Evolutionary conservation across 2,888 invertebrate species (phyloP).

Genomic region (Thalpophila matura): DNA sequence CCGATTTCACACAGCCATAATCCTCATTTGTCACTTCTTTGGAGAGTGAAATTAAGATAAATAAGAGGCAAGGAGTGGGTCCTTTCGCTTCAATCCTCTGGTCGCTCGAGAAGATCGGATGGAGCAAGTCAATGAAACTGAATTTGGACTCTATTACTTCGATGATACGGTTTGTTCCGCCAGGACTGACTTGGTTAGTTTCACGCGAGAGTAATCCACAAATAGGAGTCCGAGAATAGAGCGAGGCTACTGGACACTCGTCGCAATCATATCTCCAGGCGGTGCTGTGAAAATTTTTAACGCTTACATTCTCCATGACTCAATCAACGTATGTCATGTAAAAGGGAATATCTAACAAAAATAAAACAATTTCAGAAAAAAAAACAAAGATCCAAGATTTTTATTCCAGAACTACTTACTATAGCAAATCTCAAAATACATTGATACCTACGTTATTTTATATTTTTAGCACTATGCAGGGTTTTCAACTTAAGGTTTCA

Average conservation of each 20-base stretch:
- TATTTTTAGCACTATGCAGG: no score
- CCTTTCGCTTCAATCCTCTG: constrained; percentile 80
- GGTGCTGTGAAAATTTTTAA: constrained; percentile 74
- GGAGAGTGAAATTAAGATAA: constrained; percentile 87
- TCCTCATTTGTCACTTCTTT: constrained; percentile 85
- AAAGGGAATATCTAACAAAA: constrained; percentile 22
- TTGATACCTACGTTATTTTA: no score
- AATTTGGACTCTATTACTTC: constrained; percentile 74
- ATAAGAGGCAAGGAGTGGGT: constrained; percentile 86
- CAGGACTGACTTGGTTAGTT: constrained; percentile 73
- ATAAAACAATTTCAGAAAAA: background rate
- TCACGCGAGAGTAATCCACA: constrained; percentile 86
- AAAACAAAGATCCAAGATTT: background rate
- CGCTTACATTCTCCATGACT: constrained; percentile 61
- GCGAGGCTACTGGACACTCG: constrained; percentile 89
- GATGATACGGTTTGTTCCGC: constrained; percentile 78
- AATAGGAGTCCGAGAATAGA: constrained; percentile 90
- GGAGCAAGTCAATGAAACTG: constrained; percentile 48
- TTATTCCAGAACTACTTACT: background rate
- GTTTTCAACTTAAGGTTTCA: no score
- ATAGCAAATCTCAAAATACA: no score
- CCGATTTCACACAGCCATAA: constrained; percentile 78
- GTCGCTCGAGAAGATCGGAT: constrained; percentile 73
- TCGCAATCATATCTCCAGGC: constrained; percentile 85
- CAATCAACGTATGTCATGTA: constrained; percentile 38